phyloP scores from a whole-genome alignment of 2,797 vertebrate genomes.

The Mallotus villosus region DNA sequence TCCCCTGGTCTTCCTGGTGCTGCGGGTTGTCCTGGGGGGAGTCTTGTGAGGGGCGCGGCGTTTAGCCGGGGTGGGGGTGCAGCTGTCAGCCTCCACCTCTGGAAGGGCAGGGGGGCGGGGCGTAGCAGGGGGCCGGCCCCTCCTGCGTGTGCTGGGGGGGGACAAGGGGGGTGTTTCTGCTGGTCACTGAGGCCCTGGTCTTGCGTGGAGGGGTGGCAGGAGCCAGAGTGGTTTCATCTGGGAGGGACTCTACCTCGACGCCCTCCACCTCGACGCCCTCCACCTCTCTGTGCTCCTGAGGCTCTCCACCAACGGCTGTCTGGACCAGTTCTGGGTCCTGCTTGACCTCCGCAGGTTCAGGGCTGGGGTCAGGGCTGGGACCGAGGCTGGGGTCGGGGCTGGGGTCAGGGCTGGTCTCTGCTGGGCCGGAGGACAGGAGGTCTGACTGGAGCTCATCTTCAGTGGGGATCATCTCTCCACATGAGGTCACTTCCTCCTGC shows the following conservation, averaged over 20 bases:
- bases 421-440: too few relatives aligned
- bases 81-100: slow-evolving; percentile 13
- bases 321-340: too few relatives aligned
- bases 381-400: too few relatives aligned
- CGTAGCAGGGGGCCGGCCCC: too few relatives aligned
- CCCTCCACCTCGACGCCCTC: slow-evolving; percentile 19
- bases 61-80: slow-evolving; percentile 52
- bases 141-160: too few relatives aligned
- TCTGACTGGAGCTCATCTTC: too few relatives aligned
- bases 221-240: not conserved
- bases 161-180: too few relatives aligned
- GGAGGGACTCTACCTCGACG: slow-evolving; percentile 17
- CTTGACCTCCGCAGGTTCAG: too few relatives aligned
- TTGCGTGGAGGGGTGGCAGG: not conserved
- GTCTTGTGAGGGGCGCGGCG: slow-evolving; percentile 47
- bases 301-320: not conserved
- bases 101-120: not conserved
- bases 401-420: too few relatives aligned
- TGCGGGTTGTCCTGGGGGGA: slow-evolving; percentile 47
- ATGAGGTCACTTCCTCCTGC: too few relatives aligned
- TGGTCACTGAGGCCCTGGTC: not conserved
- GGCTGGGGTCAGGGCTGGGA: too few relatives aligned
- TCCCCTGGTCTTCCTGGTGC: slow-evolving; percentile 23
- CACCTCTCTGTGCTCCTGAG: slow-evolving; percentile 18
- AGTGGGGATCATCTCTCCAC: too few relatives aligned